Base-by-base conservation (phyloP, 2,888 invertebrate genomes). In the Drosophila mercatorum region DNA sequence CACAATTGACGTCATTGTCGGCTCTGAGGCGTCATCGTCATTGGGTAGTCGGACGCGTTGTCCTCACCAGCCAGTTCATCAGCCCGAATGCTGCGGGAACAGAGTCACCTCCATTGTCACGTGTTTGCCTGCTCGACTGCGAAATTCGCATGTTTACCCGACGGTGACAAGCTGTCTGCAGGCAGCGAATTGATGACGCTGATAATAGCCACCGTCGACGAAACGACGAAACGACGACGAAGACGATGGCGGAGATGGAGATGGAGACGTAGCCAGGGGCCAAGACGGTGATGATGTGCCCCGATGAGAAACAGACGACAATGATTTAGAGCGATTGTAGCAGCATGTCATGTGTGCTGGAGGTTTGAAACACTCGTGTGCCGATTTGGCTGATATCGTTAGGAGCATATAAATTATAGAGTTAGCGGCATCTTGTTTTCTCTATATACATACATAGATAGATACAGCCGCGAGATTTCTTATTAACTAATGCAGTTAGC, bases 151-250 rank as follows among this genome's bases (percentile, higher is more conserved):
- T 90, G 88, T 80, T 84, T 86, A 79, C 86, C 83, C 80, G 78
- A 81, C 84, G 89, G 89, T 88, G 90, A 87, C 90, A 89, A 85
- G 82, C 87, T 90, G 90, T 90, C 90, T 90, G 87, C 89, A 81
- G 80, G 78, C 87, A 78, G 78, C 83, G 78, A 88, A 90, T 88
- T 90, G 81, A 88, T 88, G 87, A 88, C 83, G 88, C 74, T 78
- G 85, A 85, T 83, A 85, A 80, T 83, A 81, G 75, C 70, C 75
- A 57, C 61, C 63, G 57, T 47, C 65, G 72, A 76, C 31, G 31
- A 12, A 47, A 41, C 17, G 47, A 10, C 26, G 46, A 38, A 47
- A 41, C 17, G 47, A 10, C 26, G 46, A 38, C 12, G 38, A 38
- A 44, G 44, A 34, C 31, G 49, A 28, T 43, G 12, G 46, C 53